These are phyloP conservation scores for Lepidothrix coronata DNA, from an alignment of 2,113 vertebrate species.

Conservation along the genomic window DNA sequence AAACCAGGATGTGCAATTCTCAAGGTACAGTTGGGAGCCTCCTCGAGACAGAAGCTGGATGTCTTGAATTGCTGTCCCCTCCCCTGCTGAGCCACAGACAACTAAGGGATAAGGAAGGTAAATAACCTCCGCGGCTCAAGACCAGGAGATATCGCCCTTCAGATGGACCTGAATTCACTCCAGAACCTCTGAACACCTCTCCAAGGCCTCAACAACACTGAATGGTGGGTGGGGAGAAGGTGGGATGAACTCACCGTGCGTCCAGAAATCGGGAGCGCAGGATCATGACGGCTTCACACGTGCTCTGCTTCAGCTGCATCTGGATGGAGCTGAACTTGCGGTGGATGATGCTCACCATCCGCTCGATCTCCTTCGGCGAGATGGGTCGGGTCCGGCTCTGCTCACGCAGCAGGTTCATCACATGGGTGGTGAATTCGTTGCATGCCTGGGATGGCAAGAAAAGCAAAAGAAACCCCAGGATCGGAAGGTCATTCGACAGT, in stretches of 20 bases:
- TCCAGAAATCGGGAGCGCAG: conserved; percentile 96
- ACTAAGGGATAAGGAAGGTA: neutral
- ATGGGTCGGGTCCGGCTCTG: conserved; percentile 96
- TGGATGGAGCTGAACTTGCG: conserved; percentile 99
- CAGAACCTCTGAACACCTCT: neutral
- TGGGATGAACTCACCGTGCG: conserved; percentile 78
- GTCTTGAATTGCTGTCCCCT: neutral
- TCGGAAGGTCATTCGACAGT: neutral
- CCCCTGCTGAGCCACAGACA: neutral
- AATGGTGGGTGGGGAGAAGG: fast-evolving
- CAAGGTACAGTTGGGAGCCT: neutral
- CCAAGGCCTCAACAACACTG: neutral
- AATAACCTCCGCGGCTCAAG: neutral
- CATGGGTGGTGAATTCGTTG: conserved; percentile 98
- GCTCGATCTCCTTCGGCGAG: conserved; percentile 97
- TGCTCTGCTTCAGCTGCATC: conserved; percentile 99
- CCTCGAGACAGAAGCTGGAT: neutral
- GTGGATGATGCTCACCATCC: conserved; percentile 98
- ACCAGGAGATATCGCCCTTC: neutral
- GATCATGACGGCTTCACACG: conserved; percentile 98
- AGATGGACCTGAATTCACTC: neutral
- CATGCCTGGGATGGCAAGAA: conserved; percentile 82
- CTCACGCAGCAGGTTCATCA: conserved; percentile 97
- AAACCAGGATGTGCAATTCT: neutral
- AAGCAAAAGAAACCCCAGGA: conserved; percentile 57